Conservation (phyloP, 2,113 vertebrate genomes). For the Phoenicopterus ruber region DNA sequence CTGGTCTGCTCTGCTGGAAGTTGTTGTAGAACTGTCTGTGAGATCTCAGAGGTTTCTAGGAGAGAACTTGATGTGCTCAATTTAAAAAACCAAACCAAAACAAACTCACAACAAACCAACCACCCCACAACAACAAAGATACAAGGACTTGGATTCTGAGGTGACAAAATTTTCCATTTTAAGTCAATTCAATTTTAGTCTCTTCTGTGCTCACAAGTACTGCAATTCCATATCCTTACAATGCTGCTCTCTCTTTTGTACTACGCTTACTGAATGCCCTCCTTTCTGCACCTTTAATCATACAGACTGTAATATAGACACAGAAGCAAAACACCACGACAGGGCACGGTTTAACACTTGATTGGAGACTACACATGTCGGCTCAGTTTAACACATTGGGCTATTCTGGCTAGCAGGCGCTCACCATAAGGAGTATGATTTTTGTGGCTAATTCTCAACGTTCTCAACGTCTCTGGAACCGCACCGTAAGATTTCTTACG, state of each 20-base stretch:
- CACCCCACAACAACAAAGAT: neutral
- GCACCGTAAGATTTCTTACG: neutral
- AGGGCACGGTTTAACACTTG: fast-evolving
- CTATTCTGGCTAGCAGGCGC: neutral
- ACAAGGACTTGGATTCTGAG: neutral
- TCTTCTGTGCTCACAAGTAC: neutral
- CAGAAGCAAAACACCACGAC: neutral
- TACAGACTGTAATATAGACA: neutral
- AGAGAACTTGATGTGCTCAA: neutral
- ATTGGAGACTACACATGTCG: neutral
- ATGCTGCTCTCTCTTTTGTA: neutral
- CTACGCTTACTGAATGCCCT: neutral
- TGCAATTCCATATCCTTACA: neutral
- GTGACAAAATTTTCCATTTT: neutral
- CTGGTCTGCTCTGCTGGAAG: neutral
- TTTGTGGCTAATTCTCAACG: neutral
- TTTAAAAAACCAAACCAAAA: neutral
- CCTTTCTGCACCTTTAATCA: neutral
- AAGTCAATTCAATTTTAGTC: neutral
- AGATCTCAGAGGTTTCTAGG: neutral
- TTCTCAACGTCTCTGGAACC: neutral
- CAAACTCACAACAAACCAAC: neutral
- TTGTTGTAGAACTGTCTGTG: neutral
- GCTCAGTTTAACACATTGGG: neutral
- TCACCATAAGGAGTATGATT: neutral